phyloP scores from a whole-genome alignment of 2,113 vertebrate species.

The Brienomyrus longianalis region DNA sequence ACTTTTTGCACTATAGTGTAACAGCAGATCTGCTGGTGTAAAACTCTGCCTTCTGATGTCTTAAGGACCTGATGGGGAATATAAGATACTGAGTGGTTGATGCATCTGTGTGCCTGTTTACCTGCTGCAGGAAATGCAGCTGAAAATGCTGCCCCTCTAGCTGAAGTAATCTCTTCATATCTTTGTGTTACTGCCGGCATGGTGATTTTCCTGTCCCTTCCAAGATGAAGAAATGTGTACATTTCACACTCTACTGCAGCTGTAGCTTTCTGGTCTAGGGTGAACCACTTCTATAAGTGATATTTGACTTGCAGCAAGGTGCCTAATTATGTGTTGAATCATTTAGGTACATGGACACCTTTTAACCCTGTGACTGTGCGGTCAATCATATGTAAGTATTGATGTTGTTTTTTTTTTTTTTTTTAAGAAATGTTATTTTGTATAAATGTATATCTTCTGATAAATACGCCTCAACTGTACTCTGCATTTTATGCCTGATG shows the following conservation, averaged over 20 bases:
- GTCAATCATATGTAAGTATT: slow-evolving; percentile 87
- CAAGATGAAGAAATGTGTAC: not conserved
- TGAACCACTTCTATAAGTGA: not conserved
- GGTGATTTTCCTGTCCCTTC: not conserved
- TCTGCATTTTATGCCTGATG: not conserved
- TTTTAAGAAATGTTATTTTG: too few species aligned
- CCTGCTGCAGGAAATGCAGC: not conserved
- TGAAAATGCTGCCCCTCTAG: not conserved
- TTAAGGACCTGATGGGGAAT: too few species aligned
- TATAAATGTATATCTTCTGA: not conserved
- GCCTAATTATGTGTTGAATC: not conserved
- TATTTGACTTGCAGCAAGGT: not conserved
- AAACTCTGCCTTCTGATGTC: too few species aligned
- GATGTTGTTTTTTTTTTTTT: not conserved
- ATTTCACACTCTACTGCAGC: not conserved
- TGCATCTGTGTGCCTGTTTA: not conserved
- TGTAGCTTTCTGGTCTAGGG: not conserved
- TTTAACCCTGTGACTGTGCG: slow-evolving; percentile 94
- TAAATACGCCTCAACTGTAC: not conserved
- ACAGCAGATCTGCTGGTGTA: too few species aligned
- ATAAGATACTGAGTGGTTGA: not conserved
- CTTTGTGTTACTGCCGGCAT: not conserved
- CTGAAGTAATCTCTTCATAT: not conserved
- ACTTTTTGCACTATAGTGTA: not conserved
- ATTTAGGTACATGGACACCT: slow-evolving; percentile 90